Evolutionary conservation across 2,888 invertebrate species (phyloP).

Genomic region (Polymixis flavicincta): DNA sequence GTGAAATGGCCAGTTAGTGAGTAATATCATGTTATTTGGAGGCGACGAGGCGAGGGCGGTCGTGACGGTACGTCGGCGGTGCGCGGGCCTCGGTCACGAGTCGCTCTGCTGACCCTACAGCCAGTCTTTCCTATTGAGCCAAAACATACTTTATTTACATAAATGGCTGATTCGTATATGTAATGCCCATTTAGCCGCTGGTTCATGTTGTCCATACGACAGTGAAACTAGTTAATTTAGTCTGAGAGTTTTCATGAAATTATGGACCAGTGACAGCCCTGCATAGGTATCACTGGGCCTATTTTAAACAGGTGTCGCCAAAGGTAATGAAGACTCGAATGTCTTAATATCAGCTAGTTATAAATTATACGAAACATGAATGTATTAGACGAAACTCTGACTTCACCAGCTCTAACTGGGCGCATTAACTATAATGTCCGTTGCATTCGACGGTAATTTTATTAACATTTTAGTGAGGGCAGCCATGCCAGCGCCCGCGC

Average conservation of each 20-base stretch:
- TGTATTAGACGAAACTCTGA: constrained; percentile 77
- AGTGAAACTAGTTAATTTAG: constrained; percentile 27
- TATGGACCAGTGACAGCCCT: constrained; percentile 64
- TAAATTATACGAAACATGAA: constrained; percentile 79
- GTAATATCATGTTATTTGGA: constrained; percentile 89
- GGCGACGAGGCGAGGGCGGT: constrained; percentile 84
- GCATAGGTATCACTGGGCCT: constrained; percentile 47
- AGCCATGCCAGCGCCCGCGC: constrained; percentile 68
- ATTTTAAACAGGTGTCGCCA: constrained; percentile 73
- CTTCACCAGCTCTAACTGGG: constrained; percentile 73
- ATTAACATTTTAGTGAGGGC: constrained; percentile 82
- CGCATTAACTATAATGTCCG: constrained; percentile 77
- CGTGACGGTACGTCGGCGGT: constrained; percentile 81
- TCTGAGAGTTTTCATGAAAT: neutral
- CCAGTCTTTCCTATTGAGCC: constrained; percentile 70
- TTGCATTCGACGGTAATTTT: constrained; percentile 81
- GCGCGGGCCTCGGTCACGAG: constrained; percentile 85
- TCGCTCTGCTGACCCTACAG: constrained; percentile 86
- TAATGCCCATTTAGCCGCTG: constrained; percentile 32
- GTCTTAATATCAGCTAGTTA: constrained; percentile 80
- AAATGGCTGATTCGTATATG: constrained; percentile 56
- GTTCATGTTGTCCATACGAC: constrained; percentile 15
- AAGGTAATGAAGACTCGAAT: constrained; percentile 76
- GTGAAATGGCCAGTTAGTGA: constrained; percentile 90
- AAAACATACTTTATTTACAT: constrained; percentile 68